Base-by-base conservation (phyloP, 1,140 invertebrate species). In the Leptinotarsa lineolata region DNA sequence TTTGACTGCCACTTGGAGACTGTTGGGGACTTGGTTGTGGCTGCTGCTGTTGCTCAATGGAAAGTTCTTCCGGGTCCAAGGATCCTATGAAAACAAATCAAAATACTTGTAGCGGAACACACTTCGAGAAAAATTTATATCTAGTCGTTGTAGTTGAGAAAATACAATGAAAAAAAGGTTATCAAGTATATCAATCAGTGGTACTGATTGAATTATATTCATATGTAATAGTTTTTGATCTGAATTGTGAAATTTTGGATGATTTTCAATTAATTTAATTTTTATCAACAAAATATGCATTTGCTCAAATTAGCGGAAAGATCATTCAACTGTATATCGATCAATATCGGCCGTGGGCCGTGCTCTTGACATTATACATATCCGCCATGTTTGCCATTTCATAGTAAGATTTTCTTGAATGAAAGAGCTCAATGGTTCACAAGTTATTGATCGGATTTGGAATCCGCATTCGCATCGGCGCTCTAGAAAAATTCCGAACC, bases 21-120 rank as follows among this genome's bases (percentile, higher is more conserved):
- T 80, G 80, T 69, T 82, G 77, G 18, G 81, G 79, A 79, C 84
- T 68, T 76, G 73, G 68, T 81, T 83, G 82, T 81, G 84, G 76
- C 84, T 76, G 76, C 63, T 77, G 72, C 30, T 72, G 73, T 68
- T 75, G 73, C 72, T 90, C 92, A 81, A 92, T 84, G 1, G 92
- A 92, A 24, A 94, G 85, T 81, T 94, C 92, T 81, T 93, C 92
- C 58, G 91, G 90, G 78, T 92, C 90, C 84, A 94, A 87, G 73
- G 90, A 90, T 85, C 92, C 92, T 94, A 11, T 39, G 86, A 16
- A 90, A 88, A 22, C 60, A 72, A 73, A 13, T 5, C 2, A 54
- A 54, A n/a, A 39, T 39, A 11, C 39, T 44, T 39, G 8, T 2
- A 39, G 30, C 11, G 11, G 30, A 39, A 39, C 30, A 39, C 8